Evolutionary conservation across 92 coral and sea anemone genomes (phyloP).

Genomic region (Palythoa grandiflora): DNA sequence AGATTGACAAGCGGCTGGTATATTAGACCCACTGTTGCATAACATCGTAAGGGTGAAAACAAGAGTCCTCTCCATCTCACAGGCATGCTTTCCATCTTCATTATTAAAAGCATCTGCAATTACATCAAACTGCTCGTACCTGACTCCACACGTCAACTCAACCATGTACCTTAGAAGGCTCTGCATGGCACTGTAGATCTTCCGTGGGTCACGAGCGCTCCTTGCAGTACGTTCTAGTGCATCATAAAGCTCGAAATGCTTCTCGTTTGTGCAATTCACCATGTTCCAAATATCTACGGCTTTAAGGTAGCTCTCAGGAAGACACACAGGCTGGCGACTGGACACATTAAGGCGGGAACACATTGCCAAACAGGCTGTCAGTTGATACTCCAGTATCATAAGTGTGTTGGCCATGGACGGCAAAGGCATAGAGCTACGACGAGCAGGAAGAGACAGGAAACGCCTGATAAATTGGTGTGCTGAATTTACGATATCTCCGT

Average conservation of each 20-base stretch:
- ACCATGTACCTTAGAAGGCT: constrained; percentile 59
- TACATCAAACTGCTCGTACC: constrained; percentile 52
- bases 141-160: constrained; percentile 61
- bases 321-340: constrained; percentile 45
- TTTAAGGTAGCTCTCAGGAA: constrained; percentile 75
- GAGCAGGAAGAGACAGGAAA: constrained; percentile 76
- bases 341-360: constrained; percentile 54
- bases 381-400: constrained; percentile 75
- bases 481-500: constrained; percentile 67
- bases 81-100: constrained; percentile 11
- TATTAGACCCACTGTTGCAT: constrained; percentile 87
- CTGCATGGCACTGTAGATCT: constrained; percentile 25
- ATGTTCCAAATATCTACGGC: constrained; percentile 68
- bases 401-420: constrained; percentile 79
- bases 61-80: constrained; percentile 83
- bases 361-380: constrained; percentile 74
- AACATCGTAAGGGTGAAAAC: constrained; percentile 85
- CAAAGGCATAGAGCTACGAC: constrained; percentile 55
- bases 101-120: constrained; percentile 51
- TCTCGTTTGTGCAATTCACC: constrained; percentile 49
- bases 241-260: constrained; percentile 38
- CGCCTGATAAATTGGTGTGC: constrained; percentile 66
- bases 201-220: background rate
- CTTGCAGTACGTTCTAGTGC: constrained; percentile 54
- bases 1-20: constrained; percentile 58